Base-by-base conservation (phyloP, 2,113 vertebrate genomes). In the Dasyprocta punctata region DNA sequence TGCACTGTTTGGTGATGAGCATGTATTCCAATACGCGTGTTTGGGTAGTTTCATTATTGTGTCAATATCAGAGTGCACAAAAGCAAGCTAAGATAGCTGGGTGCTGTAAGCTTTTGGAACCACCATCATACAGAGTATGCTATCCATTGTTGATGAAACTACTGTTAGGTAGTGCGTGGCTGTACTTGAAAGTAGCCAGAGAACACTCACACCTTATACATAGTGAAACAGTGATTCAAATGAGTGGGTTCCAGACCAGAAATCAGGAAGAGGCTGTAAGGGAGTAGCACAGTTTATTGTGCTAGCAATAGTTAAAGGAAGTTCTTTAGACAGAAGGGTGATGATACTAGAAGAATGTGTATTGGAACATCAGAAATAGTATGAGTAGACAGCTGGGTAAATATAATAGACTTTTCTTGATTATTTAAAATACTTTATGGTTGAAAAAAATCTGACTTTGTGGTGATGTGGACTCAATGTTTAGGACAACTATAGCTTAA, bases 351-450 rank as follows among this genome's bases (percentile, higher is more conserved):
- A 82, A 81, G 38, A 93, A 82, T 41, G n/a, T 73, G 11, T 95
- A n/a, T 33, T 77, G 20, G 36, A 58, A 86, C 28, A 58, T 89
- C 22, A 82, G 28, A 54, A 90, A 44, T 93, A 80, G 56, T 38
- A 71, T 71, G n/a, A 41, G 1, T 38, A 36, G 78, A 41, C 90
- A 54, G 12, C 10, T 83, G 22, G 49, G 30, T 82, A 69, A 87
- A 83, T 89, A 80, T 61, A 17, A 17, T 56, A 65, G 61, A 92
- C 41, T 56, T 81, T 30, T 94, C 49, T 92, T 86, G 86, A 80
- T 89, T 86, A 22, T 85, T 92, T 24, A 86, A 75, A 75, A 49
- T 81, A 52, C 44, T 92, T 95, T 36, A 56, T 90, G 24, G 28
- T 93, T 82, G 41, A 90, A 63, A 56, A 61, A 44, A 49, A 20